Base-by-base conservation (phyloP, 2,888 invertebrate genomes). In the Smittia aterrima region DNA sequence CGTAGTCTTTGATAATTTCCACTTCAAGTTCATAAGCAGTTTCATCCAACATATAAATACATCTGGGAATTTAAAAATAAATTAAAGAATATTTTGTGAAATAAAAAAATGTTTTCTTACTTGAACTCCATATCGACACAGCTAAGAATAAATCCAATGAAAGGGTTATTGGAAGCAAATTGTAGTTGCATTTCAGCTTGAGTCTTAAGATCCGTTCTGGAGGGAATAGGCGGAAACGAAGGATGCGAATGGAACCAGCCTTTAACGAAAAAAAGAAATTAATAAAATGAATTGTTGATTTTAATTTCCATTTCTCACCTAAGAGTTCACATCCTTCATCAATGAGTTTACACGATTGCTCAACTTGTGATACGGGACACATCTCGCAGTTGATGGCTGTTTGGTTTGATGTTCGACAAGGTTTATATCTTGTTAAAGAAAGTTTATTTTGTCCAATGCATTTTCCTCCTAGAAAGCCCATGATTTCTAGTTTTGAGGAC, bases 231-330 rank as follows among this genome's bases (percentile, higher is more conserved):
- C 1, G 87, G 85, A 83, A 91, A 92, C 24, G 84, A 82, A 1
- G 92, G 91, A 84, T 92, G 92, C 27, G 91, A 91, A 84, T 92
- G 92, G 82, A 90, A 91, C 92, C 92, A 92, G 24, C 90, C 58
- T 16, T 7, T 38, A n/a, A n/a, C n/a, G n/a, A n/a, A n/a, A n/a
- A n/a, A n/a, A n/a, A n/a, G n/a, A n/a, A n/a, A n/a, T 41, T 4
- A 41, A n/a, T n/a, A n/a, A n/a, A n/a, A n/a, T n/a, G n/a, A n/a
- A n/a, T n/a, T n/a, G n/a, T n/a, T n/a, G n/a, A n/a, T n/a, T n/a
- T n/a, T n/a, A n/a, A n/a, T 41, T 41, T 4, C n/a, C 38, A 92
- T 22, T 32, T 32, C 32, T 32, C 9, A 32, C 90, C 91, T 75
- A 88, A 84, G 74, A 89, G 86, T 20, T 82, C 79, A 77, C 83